These are phyloP conservation scores for Ophion obscuratus DNA, from an alignment of 2,888 invertebrate species.

Conservation along the genomic window DNA sequence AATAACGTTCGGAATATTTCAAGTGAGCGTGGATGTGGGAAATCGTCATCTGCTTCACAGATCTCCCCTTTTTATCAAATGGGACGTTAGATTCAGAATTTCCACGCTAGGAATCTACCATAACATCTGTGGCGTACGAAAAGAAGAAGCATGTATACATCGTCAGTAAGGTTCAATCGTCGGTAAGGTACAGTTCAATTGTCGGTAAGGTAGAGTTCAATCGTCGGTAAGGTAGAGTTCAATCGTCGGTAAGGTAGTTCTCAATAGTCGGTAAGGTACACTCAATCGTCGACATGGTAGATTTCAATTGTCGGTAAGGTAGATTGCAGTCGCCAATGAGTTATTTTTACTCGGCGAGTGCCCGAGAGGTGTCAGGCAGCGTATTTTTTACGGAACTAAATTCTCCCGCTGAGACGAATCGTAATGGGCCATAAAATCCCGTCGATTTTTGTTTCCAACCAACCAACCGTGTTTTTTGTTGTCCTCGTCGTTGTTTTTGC, in stretches of 20 bases:
- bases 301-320: not conserved
- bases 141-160: too few relatives aligned
- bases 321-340: not conserved
- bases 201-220: conserved; percentile 17
- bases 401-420: conserved; percentile 75
- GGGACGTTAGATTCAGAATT: not conserved
- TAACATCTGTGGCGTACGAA: conserved; percentile 29
- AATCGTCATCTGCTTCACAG: too few relatives aligned
- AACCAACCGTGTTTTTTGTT: conserved; percentile 57
- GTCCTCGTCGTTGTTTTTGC: conserved; percentile 70
- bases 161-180: conserved; percentile 17
- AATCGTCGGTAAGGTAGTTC: not conserved
- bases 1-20: not conserved
- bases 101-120: not conserved
- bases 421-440: conserved; percentile 77
- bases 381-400: conserved; percentile 13
- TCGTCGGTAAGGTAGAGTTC: not conserved
- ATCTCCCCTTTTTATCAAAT: too few relatives aligned
- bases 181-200: not conserved
- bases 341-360: not conserved
- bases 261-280: conserved; percentile 3
- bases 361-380: conserved; percentile 45
- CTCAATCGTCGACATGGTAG: not conserved
- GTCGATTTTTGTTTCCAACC: conserved; percentile 67
- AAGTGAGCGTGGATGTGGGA: not conserved